Evolutionary conservation across 2,888 invertebrate species (phyloP).

Genomic region (Mamestra brassicae): DNA sequence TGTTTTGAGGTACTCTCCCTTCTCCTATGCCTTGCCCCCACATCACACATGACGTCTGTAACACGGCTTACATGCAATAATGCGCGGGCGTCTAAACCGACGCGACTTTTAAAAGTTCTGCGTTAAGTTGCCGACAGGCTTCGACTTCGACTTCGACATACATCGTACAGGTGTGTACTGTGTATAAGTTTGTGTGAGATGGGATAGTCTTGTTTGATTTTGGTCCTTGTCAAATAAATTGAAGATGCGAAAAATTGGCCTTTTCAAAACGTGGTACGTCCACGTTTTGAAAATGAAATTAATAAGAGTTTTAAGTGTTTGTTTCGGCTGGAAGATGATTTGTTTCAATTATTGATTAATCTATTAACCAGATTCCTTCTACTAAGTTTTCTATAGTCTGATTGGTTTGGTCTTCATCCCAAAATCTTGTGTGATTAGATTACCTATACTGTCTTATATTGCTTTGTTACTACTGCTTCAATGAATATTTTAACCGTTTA

Average conservation of each 20-base stretch:
- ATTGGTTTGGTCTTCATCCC: too few relatives aligned
- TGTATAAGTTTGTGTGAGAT: not conserved
- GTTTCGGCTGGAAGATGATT: too few relatives aligned
- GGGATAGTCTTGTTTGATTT: conserved; percentile 24
- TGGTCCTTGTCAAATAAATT: too few relatives aligned
- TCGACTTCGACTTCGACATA: conserved; percentile 57
- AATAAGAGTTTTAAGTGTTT: not conserved
- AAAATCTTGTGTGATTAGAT: too few relatives aligned
- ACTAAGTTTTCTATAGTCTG: too few relatives aligned
- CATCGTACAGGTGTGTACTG: conserved; percentile 53
- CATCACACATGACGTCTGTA: conserved; percentile 55
- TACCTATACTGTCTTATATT: too few relatives aligned
- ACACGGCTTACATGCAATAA: conserved; percentile 67
- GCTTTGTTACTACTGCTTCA: not conserved
- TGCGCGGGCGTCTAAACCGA: conserved; percentile 67
- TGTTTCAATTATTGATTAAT: too few relatives aligned
- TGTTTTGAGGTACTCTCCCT: too few relatives aligned
- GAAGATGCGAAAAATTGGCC: not conserved
- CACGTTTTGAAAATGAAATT: not conserved
- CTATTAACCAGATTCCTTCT: too few relatives aligned
- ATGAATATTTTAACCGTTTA: not conserved
- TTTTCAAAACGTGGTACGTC: too few relatives aligned
- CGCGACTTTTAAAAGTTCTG: conserved; percentile 72
- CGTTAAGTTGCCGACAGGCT: conserved; percentile 72
- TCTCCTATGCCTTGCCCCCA: conserved; percentile 23